A percentile compares a stretch with the other conserved stretches of the same genome.
phyloP scores from a whole-genome alignment of 2,113 vertebrate genomes.

The Gallinago paraguaiae region DNA sequence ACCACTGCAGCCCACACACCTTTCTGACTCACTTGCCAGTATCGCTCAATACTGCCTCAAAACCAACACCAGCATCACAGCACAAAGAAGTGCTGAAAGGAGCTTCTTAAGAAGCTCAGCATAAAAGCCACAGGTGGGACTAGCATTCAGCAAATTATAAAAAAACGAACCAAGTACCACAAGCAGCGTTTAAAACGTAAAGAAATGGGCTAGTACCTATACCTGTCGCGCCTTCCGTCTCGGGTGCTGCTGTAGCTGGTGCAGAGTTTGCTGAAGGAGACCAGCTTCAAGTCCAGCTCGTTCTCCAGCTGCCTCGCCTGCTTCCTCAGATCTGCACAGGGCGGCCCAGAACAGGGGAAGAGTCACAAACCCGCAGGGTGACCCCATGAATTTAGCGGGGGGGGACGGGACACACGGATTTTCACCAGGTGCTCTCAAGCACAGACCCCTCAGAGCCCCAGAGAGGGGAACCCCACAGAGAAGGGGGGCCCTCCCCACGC shows the following conservation, averaged over 20 bases:
- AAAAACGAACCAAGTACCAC: fast-evolving
- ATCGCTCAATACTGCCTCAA: fast-evolving
- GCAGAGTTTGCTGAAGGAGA: slow-evolving; percentile 98
- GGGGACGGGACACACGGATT: too few relatives aligned
- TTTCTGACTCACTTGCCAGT: neutral
- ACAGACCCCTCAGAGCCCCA: neutral
- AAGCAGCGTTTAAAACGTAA: neutral
- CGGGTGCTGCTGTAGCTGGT: slow-evolving; percentile 87
- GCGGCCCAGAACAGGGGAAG: neutral
- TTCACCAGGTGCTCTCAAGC: neutral
- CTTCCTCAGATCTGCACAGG: slow-evolving; percentile 89
- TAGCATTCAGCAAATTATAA: fast-evolving
- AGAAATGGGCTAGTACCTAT: slow-evolving; percentile 78
- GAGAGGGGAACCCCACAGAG: neutral
- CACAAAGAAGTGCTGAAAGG: fast-evolving
- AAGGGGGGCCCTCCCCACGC: neutral
- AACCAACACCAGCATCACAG: neutral
- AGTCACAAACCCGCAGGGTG: neutral
- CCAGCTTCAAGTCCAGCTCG: slow-evolving; percentile 95
- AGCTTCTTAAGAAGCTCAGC: neutral
- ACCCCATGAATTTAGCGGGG: neutral
- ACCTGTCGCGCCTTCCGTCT: slow-evolving; percentile 93
- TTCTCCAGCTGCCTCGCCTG: slow-evolving; percentile 97
- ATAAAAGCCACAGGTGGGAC: neutral
- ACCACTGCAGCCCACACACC: neutral